Base-by-base conservation (phyloP, 1,140 invertebrate species). In the Drosophila funebris region DNA sequence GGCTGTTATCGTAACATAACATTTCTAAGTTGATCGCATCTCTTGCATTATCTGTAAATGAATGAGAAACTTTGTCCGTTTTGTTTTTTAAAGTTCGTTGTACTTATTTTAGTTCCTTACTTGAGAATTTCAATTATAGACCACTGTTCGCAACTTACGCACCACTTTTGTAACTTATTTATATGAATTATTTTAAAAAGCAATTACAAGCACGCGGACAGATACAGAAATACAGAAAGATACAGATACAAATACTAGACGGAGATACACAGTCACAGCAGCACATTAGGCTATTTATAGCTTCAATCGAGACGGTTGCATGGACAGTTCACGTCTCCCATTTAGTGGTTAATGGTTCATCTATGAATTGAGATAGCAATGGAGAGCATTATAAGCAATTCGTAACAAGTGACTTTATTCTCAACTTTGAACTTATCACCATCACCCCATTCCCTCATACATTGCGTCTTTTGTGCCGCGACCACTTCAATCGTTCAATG, bases 401-500 rank as follows among this genome's bases (percentile, higher is more conserved):
- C 37, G 9, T 13, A 16, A 9, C 22, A 46, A 46, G 14, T 41
- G 64, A 33, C 9, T 63, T 63, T 54, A 37, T 39, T 63, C 16
- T 50, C 9, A 54, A 64, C 67, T 70, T 70, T 70, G 20, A 64
- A 64, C 67, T 46, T 64, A 56, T 20, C 18, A n/a, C 16, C 41
- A 56, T 20, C 18, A n/a, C 16, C 41, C 14, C 31, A 4, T 5
- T 4, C 6, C n/a, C 18, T 70, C 31, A 56, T 27, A 18, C 16
- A 24, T 16, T 62, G 44, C 11, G 9, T 29, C 37, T 37, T 31
- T 18, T 11, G 41, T 31, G n/a, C 36, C 22, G 44, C 36, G 39
- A 8, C 41, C 41, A 46, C 43, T 50, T 68, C 5, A 81, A 37
- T 16, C 53, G 46, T 4, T 60, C 50, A 36, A 81, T 73, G 2